Evolutionary conservation across 2,113 vertebrate species (phyloP).

Genomic region (Meriones unguiculatus): DNA sequence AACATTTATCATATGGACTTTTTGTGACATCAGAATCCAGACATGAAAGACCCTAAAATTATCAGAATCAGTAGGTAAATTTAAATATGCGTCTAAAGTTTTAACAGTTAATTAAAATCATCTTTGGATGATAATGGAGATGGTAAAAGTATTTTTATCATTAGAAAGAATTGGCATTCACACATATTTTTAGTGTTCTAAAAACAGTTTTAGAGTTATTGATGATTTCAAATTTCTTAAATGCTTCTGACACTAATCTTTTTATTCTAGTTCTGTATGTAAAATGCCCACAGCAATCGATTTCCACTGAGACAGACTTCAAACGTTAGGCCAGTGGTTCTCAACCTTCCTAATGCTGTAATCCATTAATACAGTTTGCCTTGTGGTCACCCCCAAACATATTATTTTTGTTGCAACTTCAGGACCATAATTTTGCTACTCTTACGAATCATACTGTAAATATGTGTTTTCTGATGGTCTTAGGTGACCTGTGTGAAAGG

Average conservation of each 20-base stretch:
- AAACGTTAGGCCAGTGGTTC: not conserved
- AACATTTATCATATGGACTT: not conserved
- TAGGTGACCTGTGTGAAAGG: not conserved
- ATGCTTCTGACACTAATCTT: not conserved
- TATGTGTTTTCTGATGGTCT: not conserved
- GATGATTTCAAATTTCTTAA: not conserved
- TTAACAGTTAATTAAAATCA: not conserved
- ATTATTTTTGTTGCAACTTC: not conserved
- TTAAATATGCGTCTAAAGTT: not conserved
- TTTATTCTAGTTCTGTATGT: not conserved
- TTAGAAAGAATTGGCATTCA: not conserved
- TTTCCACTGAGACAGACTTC: not conserved
- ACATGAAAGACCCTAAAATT: not conserved
- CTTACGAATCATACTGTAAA: not conserved
- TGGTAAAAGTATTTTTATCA: not conserved
- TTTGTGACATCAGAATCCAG: not conserved
- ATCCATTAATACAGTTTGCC: not conserved
- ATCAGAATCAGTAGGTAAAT: not conserved
- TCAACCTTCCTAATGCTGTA: not conserved
- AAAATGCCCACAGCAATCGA: not conserved
- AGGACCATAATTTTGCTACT: not conserved
- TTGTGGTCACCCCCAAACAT: not conserved
- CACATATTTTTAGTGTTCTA: not conserved
- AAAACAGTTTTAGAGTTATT: slow-evolving; percentile 11
- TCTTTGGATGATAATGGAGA: not conserved